A percentile compares a stretch with the other conserved stretches of the same genome.
phyloP scores from a whole-genome alignment of 2,797 vertebrate genomes.

The Syndactyla subalaris region DNA sequence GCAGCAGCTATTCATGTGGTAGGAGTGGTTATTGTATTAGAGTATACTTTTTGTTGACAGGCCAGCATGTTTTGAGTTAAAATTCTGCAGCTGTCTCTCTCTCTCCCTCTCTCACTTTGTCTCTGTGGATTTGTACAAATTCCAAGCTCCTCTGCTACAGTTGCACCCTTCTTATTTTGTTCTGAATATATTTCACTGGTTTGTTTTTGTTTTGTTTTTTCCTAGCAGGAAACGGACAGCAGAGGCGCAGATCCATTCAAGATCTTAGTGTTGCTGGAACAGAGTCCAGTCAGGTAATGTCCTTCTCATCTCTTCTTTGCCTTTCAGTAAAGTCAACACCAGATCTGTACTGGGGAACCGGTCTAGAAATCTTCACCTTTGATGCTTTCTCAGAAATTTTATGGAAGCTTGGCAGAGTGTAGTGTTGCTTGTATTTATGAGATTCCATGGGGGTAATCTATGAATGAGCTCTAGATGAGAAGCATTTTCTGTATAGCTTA shows the following conservation, averaged over 20 bases:
- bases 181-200: conserved; percentile 66
- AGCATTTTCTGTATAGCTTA: not conserved
- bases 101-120: conserved; percentile 46
- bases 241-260: conserved; percentile 96
- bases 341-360: not conserved
- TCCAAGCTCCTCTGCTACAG: conserved; percentile 73
- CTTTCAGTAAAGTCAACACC: conserved; percentile 7
- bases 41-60: conserved; percentile 72
- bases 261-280: conserved; percentile 90
- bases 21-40: conserved; percentile 77
- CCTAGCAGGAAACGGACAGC: conserved; percentile 88
- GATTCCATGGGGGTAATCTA: not conserved
- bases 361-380: conserved; percentile 13
- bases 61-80: conserved; percentile 79
- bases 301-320: conserved; percentile 5
- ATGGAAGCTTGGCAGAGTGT: not conserved
- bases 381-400: not conserved
- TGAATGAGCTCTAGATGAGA: conserved; percentile 21
- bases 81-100: conserved; percentile 81
- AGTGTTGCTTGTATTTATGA: not conserved
- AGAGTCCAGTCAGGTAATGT: conserved; percentile 91
- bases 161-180: conserved; percentile 62
- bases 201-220: conserved; percentile 65
- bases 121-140: conserved; percentile 75
- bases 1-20: conserved; percentile 75